These are phyloP conservation scores for Myotis yumanensis DNA, from an alignment of 2,113 vertebrate genomes.

Conservation along the genomic window DNA sequence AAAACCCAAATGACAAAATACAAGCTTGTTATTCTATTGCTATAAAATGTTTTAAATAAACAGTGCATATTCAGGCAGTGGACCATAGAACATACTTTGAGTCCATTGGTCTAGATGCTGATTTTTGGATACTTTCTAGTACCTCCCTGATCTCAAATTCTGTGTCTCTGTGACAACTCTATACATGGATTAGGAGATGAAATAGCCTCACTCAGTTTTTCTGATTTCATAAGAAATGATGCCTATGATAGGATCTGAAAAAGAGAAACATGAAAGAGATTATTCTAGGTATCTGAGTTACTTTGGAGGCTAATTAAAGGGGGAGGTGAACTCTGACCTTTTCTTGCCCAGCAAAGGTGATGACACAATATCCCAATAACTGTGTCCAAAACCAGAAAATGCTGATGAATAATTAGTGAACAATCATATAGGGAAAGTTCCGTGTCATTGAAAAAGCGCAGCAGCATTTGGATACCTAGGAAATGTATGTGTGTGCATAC, in stretches of 20 bases:
- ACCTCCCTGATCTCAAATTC: background rate
- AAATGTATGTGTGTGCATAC: background rate
- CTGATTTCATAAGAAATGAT: conserved; percentile 9
- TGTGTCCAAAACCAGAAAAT: background rate
- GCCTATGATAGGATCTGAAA: background rate
- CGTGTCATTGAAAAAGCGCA: background rate
- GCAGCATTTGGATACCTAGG: background rate
- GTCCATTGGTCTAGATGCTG: background rate
- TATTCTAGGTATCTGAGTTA: background rate
- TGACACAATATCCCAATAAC: background rate
- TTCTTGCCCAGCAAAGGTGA: background rate
- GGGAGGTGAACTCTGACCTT: background rate
- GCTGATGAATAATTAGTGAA: background rate
- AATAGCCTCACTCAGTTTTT: conserved; percentile 7
- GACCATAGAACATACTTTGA: background rate
- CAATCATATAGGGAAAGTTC: background rate
- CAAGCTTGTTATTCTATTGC: background rate
- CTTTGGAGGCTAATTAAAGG: background rate
- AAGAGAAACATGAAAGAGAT: background rate
- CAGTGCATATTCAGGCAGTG: background rate
- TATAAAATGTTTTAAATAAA: background rate
- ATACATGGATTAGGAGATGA: background rate
- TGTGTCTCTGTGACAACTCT: background rate
- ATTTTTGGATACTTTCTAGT: background rate
- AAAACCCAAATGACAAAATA: background rate